Evolutionary conservation across 2,797 vertebrate genomes (phyloP).

Genomic region (Anguilla marmorata): DNA sequence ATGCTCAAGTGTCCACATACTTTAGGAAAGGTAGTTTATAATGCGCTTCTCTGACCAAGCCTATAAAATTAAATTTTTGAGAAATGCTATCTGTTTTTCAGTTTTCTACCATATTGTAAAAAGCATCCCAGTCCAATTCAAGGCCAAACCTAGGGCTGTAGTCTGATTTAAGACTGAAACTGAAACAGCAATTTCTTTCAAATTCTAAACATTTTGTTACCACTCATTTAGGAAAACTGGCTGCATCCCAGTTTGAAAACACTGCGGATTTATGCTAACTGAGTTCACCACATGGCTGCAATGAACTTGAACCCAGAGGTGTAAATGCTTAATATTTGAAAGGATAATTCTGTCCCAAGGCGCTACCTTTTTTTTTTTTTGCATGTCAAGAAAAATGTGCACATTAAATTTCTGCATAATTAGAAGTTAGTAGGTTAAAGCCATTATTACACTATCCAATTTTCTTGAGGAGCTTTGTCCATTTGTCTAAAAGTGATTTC

Average conservation of each 20-base stretch:
- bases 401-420: not conserved
- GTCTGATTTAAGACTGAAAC: not conserved
- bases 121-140: not conserved
- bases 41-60: not conserved
- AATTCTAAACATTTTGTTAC: not conserved
- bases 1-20: no score
- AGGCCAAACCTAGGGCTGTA: not conserved
- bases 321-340: not conserved
- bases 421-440: not conserved
- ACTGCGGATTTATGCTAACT: not conserved
- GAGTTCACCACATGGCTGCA: not conserved
- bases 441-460: not conserved
- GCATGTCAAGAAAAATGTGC: not conserved
- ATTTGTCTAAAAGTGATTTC: not conserved
- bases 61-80: not conserved
- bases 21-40: no score
- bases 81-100: not conserved
- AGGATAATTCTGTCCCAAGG: not conserved
- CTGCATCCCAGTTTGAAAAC: not conserved
- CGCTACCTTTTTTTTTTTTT: not conserved
- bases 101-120: not conserved
- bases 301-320: not conserved
- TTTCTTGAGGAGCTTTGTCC: not conserved
- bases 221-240: not conserved
- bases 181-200: not conserved